A percentile compares a stretch with the other conserved stretches of the same genome.
Evolutionary conservation across 1,140 invertebrate species (phyloP).

Genomic region (Danaus plexippus): DNA sequence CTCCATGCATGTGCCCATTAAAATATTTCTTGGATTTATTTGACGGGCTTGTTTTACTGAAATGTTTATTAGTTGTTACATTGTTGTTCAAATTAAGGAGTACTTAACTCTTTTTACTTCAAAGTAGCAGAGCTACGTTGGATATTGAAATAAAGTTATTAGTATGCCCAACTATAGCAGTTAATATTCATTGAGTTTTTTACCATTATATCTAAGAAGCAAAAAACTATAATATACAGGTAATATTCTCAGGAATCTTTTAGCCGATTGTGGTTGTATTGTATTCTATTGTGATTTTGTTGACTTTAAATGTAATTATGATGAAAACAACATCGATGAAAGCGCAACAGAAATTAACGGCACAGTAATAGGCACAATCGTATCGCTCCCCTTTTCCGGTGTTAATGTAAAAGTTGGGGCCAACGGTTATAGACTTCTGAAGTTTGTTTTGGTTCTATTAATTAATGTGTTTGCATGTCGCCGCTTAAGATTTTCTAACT

Average conservation of each 20-base stretch:
- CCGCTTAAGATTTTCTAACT: conserved; percentile 43
- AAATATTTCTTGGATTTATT: conserved; percentile 69
- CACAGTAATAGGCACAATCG: conserved; percentile 50
- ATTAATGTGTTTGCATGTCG: conserved; percentile 64
- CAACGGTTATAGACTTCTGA: conserved; percentile 51
- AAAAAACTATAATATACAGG: too few relatives aligned
- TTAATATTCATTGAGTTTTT: too few relatives aligned
- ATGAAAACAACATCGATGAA: conserved; percentile 20
- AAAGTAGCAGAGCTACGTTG: too few relatives aligned
- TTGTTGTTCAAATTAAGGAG: conserved; percentile 51
- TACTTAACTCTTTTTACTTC: conserved; percentile 7
- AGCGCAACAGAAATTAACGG: conserved; percentile 18
- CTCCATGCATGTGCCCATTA: conserved; percentile 58
- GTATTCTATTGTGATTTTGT: too few relatives aligned
- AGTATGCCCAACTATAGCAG: too few relatives aligned
- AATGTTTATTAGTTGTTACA: conserved; percentile 60
- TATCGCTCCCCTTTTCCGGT: conserved; percentile 46
- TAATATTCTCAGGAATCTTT: too few relatives aligned
- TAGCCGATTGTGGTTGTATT: too few relatives aligned
- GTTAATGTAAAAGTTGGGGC: conserved; percentile 64
- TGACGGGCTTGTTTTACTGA: conserved; percentile 55
- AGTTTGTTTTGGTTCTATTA: conserved; percentile 63
- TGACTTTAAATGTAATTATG: conserved; percentile 14
- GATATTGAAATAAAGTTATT: too few relatives aligned
- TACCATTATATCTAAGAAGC: too few relatives aligned